These are phyloP conservation scores for Hipposideros larvatus DNA, from an alignment of 2,797 vertebrate genomes.

Conservation along the genomic window DNA sequence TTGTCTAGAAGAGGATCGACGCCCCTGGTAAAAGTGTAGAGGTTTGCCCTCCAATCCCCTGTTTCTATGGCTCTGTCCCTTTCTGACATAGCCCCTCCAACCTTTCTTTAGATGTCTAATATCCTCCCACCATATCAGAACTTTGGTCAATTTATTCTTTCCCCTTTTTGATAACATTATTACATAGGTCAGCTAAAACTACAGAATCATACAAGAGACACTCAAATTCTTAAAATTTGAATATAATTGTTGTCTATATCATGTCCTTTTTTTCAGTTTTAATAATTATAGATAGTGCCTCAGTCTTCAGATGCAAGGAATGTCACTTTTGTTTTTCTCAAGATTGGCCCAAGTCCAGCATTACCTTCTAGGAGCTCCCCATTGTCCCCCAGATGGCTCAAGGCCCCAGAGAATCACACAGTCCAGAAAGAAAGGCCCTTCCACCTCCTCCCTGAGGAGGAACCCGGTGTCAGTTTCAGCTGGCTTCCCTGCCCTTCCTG, in stretches of 20 bases:
- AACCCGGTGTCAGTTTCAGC: background rate
- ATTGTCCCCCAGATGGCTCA: background rate
- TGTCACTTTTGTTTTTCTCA: slow-evolving; percentile 11
- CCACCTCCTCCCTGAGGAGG: background rate
- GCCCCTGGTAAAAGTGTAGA: background rate
- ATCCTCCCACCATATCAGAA: background rate
- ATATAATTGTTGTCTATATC: background rate
- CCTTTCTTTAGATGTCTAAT: background rate
- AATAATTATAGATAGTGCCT: background rate
- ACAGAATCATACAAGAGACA: background rate
- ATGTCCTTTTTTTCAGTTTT: background rate
- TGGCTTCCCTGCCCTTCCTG: background rate
- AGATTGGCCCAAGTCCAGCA: background rate
- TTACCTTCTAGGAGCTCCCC: background rate
- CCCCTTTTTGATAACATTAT: background rate
- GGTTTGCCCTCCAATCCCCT: background rate
- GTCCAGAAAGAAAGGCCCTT: background rate
- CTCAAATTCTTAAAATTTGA: slow-evolving; percentile 33
- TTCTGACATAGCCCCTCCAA: background rate
- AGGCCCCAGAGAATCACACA: background rate
- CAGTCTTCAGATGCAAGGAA: background rate
- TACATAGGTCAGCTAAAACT: background rate
- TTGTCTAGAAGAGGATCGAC: background rate
- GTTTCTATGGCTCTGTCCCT: background rate
- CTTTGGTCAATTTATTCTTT: slow-evolving; percentile 2